phyloP scores from a whole-genome alignment of 1,140 invertebrate species.

The Semibalanus balanoides region DNA sequence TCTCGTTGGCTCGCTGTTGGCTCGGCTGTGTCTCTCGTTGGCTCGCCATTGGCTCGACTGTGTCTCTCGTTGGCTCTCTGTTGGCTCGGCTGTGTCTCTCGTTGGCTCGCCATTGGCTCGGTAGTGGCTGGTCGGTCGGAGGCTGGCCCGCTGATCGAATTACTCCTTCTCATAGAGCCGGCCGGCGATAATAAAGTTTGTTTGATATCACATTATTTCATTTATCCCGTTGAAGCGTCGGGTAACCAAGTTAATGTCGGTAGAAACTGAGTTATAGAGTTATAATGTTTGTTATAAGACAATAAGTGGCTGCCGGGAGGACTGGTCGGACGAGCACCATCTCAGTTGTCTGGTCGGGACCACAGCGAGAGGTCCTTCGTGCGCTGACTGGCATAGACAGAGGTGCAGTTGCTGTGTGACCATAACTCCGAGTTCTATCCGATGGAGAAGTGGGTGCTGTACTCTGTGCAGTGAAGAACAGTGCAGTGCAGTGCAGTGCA shows the following conservation, averaged over 20 bases:
- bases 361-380: neutral
- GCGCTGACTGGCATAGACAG: neutral
- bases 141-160: neutral
- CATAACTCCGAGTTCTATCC: too few relatives aligned
- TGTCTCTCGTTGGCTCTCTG: neutral
- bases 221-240: slow-evolving; percentile 1
- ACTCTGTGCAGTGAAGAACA: too few relatives aligned
- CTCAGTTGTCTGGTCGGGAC: neutral
- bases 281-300: neutral
- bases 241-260: neutral
- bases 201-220: slow-evolving; percentile 3
- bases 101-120: too few relatives aligned
- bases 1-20: too few relatives aligned
- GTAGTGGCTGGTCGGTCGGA: neutral
- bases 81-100: neutral
- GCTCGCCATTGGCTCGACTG: neutral
- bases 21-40: neutral
- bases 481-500: too few relatives aligned
- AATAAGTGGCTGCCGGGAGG: neutral
- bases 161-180: neutral
- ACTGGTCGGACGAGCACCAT: neutral
- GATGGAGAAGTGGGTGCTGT: too few relatives aligned
- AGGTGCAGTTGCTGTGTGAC: too few relatives aligned
- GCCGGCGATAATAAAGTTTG: neutral
- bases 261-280: slow-evolving; percentile 2